Base-by-base conservation (phyloP, 1,140 invertebrate genomes). In the Probaryconus sp. region DNA sequence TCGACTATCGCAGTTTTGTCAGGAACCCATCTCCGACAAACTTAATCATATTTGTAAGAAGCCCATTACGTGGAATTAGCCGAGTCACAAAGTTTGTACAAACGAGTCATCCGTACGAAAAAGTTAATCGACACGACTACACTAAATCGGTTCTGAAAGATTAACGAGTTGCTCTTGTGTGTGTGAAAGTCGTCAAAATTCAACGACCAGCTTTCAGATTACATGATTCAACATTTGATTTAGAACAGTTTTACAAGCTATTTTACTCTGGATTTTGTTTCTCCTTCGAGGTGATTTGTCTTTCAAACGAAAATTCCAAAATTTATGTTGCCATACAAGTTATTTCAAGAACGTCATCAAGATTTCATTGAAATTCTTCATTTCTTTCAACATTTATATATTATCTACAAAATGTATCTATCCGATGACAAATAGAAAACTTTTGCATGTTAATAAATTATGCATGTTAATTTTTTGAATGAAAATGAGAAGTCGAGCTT, bases 121-220 rank as follows among this genome's bases (percentile, higher is more conserved):
- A 16, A 58, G 24, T 38, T 61, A 61, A 61, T 61, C 56, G 56
- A 40, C 31, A 10, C 43, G 26, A 48, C 31, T 48, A n/a, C n/a
- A n/a, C n/a, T n/a, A n/a, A 61, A 61, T 61, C 38, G 42, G 56
- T 61, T 61, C 30, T 48, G 10, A 37, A 31, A 48, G 56, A 61
- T 61, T 61, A 61, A 61, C 43, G 42, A 61, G 56, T 26, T 61
- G 43, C 33, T 61, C 31, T 61, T 48, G 56, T n/a, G n/a, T n/a
- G n/a, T n/a, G n/a, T 48, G 56, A 61, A 61, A 61, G 55, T 47
- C 31, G 55, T 47, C 55, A 47, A 48, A 60, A 61, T 48, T 10
- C 56, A 20, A 28, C 55, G 31, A 33, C 33, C 3, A 38, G 31
- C 37, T 61, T 31, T 26, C 11, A 48, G 56, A 61, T 61, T 61